Evolutionary conservation across 2,888 invertebrate genomes (phyloP).

Genomic region (Eupithecia subumbrata): DNA sequence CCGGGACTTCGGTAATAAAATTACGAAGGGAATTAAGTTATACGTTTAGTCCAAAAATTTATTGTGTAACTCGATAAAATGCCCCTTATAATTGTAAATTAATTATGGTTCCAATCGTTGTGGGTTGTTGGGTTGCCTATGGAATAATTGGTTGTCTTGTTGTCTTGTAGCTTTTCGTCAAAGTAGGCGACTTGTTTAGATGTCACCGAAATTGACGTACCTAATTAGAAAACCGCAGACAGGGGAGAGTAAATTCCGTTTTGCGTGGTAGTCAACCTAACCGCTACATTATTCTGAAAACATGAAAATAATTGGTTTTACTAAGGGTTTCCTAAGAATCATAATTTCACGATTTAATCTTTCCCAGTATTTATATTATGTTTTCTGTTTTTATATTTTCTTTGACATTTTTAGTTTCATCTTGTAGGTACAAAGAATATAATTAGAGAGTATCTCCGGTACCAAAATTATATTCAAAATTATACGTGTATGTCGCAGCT

Average conservation of each 20-base stretch:
- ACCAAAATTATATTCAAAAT: background rate
- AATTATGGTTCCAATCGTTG: constrained; percentile 49
- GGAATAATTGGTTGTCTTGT: constrained; percentile 53
- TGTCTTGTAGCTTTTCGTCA: constrained; percentile 46
- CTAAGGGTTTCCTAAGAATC: background rate
- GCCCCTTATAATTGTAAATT: constrained; percentile 58
- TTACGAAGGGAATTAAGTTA: constrained; percentile 56
- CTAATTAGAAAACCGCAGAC: constrained; percentile 31
- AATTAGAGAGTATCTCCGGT: background rate
- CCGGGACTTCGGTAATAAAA: constrained; percentile 53
- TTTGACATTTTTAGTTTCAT: constrained; percentile 1
- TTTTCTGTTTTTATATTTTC: background rate
- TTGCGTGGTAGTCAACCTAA: background rate
- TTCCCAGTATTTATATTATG: background rate
- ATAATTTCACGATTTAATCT: background rate
- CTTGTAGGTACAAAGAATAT: background rate
- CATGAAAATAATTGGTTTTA: constrained; percentile 9
- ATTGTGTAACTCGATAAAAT: constrained; percentile 51
- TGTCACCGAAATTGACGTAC: constrained; percentile 35
- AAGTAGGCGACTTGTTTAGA: constrained; percentile 32
- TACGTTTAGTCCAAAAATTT: constrained; percentile 52
- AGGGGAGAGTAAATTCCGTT: constrained; percentile 21
- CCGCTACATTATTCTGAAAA: constrained; percentile 2
- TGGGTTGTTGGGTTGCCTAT: constrained; percentile 42
- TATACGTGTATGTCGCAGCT: background rate